Base-by-base conservation (phyloP, 2,888 invertebrate species). In the Eilema caniola region DNA sequence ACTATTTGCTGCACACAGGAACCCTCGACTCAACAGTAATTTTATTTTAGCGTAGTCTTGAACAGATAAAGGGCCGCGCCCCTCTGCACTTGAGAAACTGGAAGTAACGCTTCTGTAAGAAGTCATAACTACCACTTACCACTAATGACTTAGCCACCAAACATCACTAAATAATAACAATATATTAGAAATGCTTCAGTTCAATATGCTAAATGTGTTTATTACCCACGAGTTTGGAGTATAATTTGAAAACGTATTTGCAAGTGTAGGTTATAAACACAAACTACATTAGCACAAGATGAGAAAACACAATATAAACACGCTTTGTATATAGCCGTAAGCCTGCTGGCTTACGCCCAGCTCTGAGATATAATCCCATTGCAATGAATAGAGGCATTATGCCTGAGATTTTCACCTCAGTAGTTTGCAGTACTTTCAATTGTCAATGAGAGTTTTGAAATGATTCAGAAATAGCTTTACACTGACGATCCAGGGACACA, bases 341-440 rank as follows among this genome's bases (percentile, higher is more conserved):
- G 66, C 59, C 66, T 28, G n/a, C 11, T 23, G 59, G 66, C 66
- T 66, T 66, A 41, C 33, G 41, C 12, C 33, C 41, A 60, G 59
- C 28, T 14, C 24, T 25, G 41, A 8, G 23, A 37, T 25, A 66
- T 66, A 66, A 66, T 66, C 59, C 25, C 28, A 25, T 66, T 66
- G 41, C 57, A 66, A 66, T 66, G 41, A 59, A 60, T 37, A 25
- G 25, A 16, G 37, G 14, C 24, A 66, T 59, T 41, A n/a, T 25
- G 24, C n/a, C 66, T 25, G 12, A 66, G 59, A 59, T 66, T 59
- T 66, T 41, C 59, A 41, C 1, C 62, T 53, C 53, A 10, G n/a
- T 37, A 14, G 12, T 37, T 25, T 12, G 37, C 66, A 66, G 59
- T 33, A 33, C 66, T 57, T 57, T 65, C 33, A 8, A 57, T 57